phyloP scores from a whole-genome alignment of 2,113 vertebrate species.

The Chloebia gouldiae region DNA sequence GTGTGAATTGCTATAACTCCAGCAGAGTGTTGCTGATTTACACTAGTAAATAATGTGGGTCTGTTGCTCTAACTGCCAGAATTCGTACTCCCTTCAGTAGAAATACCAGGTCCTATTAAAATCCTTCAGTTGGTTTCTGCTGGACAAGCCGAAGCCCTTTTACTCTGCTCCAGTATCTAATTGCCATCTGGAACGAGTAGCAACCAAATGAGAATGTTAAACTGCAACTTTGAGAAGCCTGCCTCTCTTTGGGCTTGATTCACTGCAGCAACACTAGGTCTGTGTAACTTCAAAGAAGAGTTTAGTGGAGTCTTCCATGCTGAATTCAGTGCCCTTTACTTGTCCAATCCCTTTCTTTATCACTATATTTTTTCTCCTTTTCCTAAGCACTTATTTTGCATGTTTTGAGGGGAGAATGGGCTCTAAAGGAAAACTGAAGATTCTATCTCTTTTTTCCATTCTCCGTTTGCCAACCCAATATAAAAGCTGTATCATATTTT shows the following conservation, averaged over 20 bases:
- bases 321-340: neutral
- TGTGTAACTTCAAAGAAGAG: constrained; percentile 30
- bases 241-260: neutral
- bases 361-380: neutral
- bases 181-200: constrained; percentile 56
- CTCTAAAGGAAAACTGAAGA: neutral
- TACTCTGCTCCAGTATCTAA: constrained; percentile 17
- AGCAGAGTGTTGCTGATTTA: neutral
- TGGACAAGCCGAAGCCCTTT: constrained; percentile 13
- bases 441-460: neutral
- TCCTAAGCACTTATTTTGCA: neutral
- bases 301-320: neutral
- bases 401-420: neutral
- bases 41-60: neutral
- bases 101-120: constrained; percentile 44
- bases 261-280: neutral
- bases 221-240: neutral
- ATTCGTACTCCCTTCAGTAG: constrained; percentile 5
- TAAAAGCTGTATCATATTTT: neutral
- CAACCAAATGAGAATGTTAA: neutral
- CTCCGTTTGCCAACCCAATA: neutral
- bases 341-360: neutral
- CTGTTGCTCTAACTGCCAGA: neutral
- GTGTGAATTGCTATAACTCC: neutral
- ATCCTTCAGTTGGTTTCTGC: constrained; percentile 15